Base-by-base conservation (phyloP, 2,888 invertebrate genomes). In the Vanessa cardui region DNA sequence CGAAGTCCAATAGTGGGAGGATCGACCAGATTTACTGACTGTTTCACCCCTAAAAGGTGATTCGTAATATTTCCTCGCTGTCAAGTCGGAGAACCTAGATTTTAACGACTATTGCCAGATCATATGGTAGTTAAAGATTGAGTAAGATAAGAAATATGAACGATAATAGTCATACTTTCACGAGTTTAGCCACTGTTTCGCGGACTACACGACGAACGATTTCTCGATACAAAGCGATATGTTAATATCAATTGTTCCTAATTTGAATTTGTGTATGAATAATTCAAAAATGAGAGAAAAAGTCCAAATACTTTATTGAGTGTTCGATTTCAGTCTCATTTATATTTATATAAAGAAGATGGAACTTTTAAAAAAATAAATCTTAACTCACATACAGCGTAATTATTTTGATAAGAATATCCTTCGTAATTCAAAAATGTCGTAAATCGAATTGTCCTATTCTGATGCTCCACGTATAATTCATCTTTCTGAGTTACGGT, bases 21-120 rank as follows among this genome's bases (percentile, higher is more conserved):
- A 88, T 81, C 80, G 78, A 80, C 79, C 82, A 85, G 86, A 89
- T 88, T 88, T 88, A 88, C 87, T 82, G 84, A 82, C 83, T 82
- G 81, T 81, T 85, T 86, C 81, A 82, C 82, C 87, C 83, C 83
- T 83, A 86, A 82, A 84, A 83, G 85, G 87, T 87, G 85, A 88
- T 88, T 89, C 86, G 88, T 88, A 85, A 86, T 80, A 78, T 82
- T 79, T 79, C 79, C 66, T 49, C 33, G 63, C 67, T 68, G 69
- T 65, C 69, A 60, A n/a, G 39, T 59, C 64, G 20, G 44, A 63
- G 67, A 44, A 62, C 54, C 52, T 49, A 63, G 39, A 52, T 33
- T 49, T 62, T 68, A 63, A 68, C 67, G 58, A 61, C 49, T 58
- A 65, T 61, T 47, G 56, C 61, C 33, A n/a, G 68, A 64, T 68